Evolutionary conservation across 1,140 invertebrate species (phyloP), one percentile per base, ranked within the genome.

Genomic region (Dermatophagoides farinae): DNA sequence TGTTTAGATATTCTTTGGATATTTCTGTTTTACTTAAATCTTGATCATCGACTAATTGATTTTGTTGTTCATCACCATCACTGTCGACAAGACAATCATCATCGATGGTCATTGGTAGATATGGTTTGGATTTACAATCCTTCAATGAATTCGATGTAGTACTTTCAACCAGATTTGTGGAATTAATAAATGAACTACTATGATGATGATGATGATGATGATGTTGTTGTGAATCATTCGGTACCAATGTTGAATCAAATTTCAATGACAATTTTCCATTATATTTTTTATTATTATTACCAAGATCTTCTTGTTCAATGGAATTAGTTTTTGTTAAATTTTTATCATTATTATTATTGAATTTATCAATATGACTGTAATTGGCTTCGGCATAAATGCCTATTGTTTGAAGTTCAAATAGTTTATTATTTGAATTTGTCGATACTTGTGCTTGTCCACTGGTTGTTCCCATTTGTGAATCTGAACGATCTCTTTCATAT

Each of bases 61-160:
- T 50, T 8, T 25, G 18, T 52, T 52, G 41, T 25, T 18, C 14
- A n/a, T 55, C 53, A 14, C 23, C 53, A 18, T 55, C 53, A 23
- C 53, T 55, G 38, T 55, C 31, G n/a, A 55, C 31, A 14, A 55
- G 23, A 25, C 53, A 55, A 44, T 55, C 53, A 44, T 55, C 53
- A 44, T 55, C 53, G 23, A n/a, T 39, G 2, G 51, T 5, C 12
- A 38, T 53, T 5, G 31, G 31, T 31, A n/a, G 10, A 44, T 10
- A 44, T 44, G 2, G 43, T 20, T 44, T 44, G 6, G 43, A 5
- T 44, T 44, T 16, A 44, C 14, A 16, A 44, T 44, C 18, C 10
- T 44, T 44, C 43, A 44, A n/a, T 44, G 43, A 44, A 20, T 20
- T 44, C 6, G 43, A 31, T 31, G 31, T 31, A 31, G 31, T 31